These are phyloP conservation scores for Chamaea fasciata DNA, from an alignment of 2,113 vertebrate genomes.

Conservation along the genomic window DNA sequence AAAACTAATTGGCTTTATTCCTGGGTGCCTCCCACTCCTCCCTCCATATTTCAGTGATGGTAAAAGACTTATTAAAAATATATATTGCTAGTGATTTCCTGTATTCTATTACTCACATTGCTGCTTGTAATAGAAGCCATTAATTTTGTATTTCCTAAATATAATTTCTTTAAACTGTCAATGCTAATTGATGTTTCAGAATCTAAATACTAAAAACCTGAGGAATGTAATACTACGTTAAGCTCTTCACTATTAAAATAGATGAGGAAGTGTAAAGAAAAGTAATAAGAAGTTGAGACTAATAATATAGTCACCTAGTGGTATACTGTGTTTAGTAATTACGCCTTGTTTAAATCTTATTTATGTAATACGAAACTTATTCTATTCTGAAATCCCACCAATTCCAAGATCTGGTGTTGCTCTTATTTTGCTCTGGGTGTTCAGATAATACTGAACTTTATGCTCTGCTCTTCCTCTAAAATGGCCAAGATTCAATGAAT, in stretches of 20 bases:
- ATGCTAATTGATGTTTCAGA: not conserved
- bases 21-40: not conserved
- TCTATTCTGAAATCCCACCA: not conserved
- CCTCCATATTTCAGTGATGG: not conserved
- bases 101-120: not conserved
- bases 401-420: not conserved
- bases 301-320: not conserved
- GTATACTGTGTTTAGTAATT: not conserved
- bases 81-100: not conserved
- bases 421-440: not conserved
- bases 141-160: not conserved
- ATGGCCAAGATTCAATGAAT: not conserved
- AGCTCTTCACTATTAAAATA: not conserved
- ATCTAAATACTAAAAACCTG: not conserved
- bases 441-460: not conserved
- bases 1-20: not conserved
- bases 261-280: not conserved
- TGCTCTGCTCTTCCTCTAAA: not conserved
- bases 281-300: not conserved
- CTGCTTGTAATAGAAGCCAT: not conserved
- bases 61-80: not conserved
- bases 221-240: not conserved
- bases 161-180: not conserved
- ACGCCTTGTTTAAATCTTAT: not conserved
- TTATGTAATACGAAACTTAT: not conserved